A percentile compares a stretch with the other conserved stretches of the same genome.
phyloP scores from a whole-genome alignment of 2,113 vertebrate species.

The Oreochromis tanganicae region DNA sequence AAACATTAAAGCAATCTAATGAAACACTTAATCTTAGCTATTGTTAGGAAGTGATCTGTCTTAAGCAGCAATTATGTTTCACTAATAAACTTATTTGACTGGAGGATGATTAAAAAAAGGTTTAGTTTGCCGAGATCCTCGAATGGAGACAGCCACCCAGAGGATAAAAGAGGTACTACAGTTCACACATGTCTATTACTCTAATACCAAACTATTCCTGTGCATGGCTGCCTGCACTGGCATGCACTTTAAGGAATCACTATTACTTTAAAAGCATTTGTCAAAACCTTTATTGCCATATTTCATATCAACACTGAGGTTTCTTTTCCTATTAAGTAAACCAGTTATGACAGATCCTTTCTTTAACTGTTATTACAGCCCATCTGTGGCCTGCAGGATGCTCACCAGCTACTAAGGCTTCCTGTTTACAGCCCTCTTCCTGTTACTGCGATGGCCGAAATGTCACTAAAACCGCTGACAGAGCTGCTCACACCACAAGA shows the following conservation, averaged over 20 bases:
- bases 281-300: neutral
- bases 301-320: neutral
- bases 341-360: neutral
- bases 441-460: neutral
- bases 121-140: neutral
- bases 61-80: neutral
- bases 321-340: neutral
- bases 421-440: neutral
- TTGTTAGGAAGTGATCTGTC: neutral
- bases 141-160: conserved; percentile 36
- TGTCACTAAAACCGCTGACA: neutral
- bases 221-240: neutral
- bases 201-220: neutral
- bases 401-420: neutral
- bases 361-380: neutral
- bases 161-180: conserved; percentile 10
- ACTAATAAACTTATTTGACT: neutral
- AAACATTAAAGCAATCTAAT: neutral
- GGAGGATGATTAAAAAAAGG: neutral
- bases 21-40: neutral
- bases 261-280: neutral
- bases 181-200: neutral
- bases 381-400: neutral
- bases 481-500: neutral
- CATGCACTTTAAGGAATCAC: neutral